These are phyloP conservation scores for Prunella himalayana DNA, from an alignment of 2,113 vertebrate species.

Conservation along the genomic window DNA sequence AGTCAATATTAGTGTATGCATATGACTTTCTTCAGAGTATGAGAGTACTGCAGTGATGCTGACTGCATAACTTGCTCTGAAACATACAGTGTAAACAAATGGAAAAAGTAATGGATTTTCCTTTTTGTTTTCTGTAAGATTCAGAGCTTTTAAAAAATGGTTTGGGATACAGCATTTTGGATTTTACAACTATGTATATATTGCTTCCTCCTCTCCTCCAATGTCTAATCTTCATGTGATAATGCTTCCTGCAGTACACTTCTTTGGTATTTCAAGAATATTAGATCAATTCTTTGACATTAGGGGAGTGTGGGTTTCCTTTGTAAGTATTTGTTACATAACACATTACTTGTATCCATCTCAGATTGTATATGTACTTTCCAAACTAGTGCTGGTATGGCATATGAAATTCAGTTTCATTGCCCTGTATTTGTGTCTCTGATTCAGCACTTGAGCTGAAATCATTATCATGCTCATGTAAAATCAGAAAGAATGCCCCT, in stretches of 20 bases:
- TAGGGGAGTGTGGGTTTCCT: neutral
- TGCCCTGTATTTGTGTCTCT: neutral
- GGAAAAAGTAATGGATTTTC: neutral
- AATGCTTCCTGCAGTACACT: neutral
- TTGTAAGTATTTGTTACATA: neutral
- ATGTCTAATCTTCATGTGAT: neutral
- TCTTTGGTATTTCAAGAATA: neutral
- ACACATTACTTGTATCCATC: neutral
- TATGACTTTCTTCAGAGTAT: neutral
- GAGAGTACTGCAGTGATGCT: neutral
- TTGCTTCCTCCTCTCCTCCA: rapidly evolving
- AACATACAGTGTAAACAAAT: neutral
- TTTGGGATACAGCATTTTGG: neutral
- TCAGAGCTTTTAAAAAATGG: neutral
- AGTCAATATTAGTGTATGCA: neutral
- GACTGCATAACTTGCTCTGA: neutral
- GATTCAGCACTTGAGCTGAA: neutral
- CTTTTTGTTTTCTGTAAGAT: neutral
- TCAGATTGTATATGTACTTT: neutral
- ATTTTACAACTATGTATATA: neutral
- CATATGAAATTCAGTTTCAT: neutral
- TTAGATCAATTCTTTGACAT: neutral
- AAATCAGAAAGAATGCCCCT: neutral
- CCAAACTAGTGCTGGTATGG: rapidly evolving
- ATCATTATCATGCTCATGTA: rapidly evolving